These are phyloP conservation scores for Microctonus brassicae DNA, from an alignment of 2,888 invertebrate species.

Conservation along the genomic window DNA sequence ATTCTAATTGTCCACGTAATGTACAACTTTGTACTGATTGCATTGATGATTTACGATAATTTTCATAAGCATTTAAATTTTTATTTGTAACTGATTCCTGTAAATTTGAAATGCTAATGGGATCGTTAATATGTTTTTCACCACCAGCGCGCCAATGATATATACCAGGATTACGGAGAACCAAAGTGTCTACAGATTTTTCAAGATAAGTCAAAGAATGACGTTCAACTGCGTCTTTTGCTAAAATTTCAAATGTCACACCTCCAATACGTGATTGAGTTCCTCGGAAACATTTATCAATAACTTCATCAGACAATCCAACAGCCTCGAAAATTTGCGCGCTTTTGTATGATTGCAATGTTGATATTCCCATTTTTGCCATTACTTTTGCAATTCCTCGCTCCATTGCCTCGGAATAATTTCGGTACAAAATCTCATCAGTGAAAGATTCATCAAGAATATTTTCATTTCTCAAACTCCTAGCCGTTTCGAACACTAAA, in stretches of 20 bases:
- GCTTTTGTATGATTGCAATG: conserved; percentile 97
- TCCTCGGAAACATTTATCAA: conserved; percentile 91
- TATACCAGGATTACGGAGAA: conserved; percentile 89
- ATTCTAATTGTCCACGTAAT: conserved; percentile 91
- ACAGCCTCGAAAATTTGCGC: conserved; percentile 99
- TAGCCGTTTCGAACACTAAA: conserved; percentile 93
- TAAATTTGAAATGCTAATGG: conserved; percentile 80
- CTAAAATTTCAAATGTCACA: conserved; percentile 89
- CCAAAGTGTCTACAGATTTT: conserved; percentile 77
- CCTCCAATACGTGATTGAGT: conserved; percentile 86
- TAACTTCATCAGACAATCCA: conserved; percentile 91
- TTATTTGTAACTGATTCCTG: conserved; percentile 91
- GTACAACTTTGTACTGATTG: conserved; percentile 89
- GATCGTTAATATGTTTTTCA: conserved; percentile 98
- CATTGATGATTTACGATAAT: conserved; percentile 87
- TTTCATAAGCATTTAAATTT: conserved; percentile 85
- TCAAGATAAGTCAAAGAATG: conserved; percentile 83
- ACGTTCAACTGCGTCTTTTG: conserved; percentile 86
- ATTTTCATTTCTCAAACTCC: conserved; percentile 87
- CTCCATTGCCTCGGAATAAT: conserved; percentile 92
- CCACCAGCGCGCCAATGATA: conserved; percentile 98
- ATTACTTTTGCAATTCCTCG: conserved; percentile 93
- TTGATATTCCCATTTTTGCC: conserved; percentile 99
- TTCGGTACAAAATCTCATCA: conserved; percentile 84
- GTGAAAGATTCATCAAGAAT: conserved; percentile 82